Evolutionary conservation across 2,113 vertebrate species (phyloP).

Genomic region (Uropsilus gracilis): DNA sequence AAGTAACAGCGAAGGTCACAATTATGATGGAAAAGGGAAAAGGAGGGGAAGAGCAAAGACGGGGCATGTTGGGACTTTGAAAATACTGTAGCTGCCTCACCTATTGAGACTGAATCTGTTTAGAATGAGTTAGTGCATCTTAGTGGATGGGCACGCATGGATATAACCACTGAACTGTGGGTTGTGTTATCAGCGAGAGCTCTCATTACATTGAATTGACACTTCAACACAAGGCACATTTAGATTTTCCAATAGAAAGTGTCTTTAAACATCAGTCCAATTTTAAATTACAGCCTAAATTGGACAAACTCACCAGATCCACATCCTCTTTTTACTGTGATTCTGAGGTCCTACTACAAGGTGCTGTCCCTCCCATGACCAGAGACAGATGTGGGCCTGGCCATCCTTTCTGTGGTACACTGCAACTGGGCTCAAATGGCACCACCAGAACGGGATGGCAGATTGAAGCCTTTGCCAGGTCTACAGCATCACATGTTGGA

Average conservation of each 20-base stretch:
- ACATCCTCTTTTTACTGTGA: conserved; percentile 79
- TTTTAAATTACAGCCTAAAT: conserved; percentile 75
- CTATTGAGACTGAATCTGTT: neutral
- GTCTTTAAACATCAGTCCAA: conserved; percentile 60
- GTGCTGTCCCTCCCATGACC: conserved; percentile 56
- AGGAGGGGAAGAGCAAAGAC: neutral
- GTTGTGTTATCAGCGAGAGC: neutral
- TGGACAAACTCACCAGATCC: conserved; percentile 74
- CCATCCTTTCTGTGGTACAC: neutral
- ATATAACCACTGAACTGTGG: neutral
- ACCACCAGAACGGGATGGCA: neutral
- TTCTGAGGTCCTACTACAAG: conserved; percentile 77
- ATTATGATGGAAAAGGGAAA: neutral
- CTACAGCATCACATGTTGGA: neutral
- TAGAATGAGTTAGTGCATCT: neutral
- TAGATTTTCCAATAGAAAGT: conserved; percentile 70
- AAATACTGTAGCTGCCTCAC: neutral
- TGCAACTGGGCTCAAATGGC: neutral
- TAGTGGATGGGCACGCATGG: neutral
- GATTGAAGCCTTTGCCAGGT: neutral
- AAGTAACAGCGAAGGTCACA: neutral
- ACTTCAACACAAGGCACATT: conserved; percentile 66
- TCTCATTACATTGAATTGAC: conserved; percentile 33
- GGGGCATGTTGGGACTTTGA: neutral
- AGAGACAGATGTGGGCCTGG: conserved; percentile 62